Evolutionary conservation across 2,888 invertebrate genomes (phyloP), one percentile per base, ranked within the genome.

Genomic region (Lithophane ornitopus): DNA sequence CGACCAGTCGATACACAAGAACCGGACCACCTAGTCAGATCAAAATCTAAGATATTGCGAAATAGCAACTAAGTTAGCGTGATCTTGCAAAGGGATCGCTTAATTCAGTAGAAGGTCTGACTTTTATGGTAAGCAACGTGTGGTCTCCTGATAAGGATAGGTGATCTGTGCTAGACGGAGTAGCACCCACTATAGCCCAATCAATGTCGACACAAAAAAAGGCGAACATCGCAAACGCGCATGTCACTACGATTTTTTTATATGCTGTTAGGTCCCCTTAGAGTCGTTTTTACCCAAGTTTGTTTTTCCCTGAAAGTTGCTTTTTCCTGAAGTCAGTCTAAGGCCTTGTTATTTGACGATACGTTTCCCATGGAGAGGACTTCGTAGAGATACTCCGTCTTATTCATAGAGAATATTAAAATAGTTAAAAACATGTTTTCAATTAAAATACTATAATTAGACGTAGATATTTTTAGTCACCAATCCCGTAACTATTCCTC

Each of bases 1-100:
- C 73, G 22, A 70, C 59, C 71, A 80, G 46, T 39, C n/a, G 86
- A 88, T 87, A 82, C 26, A 59, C 62, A 56, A 59, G 59, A 82
- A 82, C 84, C 63, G 49, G 86, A 87, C 88, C 82, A 82, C 88
- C 86, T 68, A 88, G 88, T 73, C 82, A 72, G 86, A 87, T 87
- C 68, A 11, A 63, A 80, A 85, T 84, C 84, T 85, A 61, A 79
- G 86, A 85, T 82, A 84, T 84, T 82, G 73, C 65, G 39, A 84
- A 82, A 84, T 71, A 44, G 84, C 83, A 58, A 85, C 83, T 82
- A 75, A 69, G 74, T 85, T 82, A 78, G 78, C 66, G 61, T 85
- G 84, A 85, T 85, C 85, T 85, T 61, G 70, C 19, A 46, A 62
- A 72, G 59, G 26, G 70, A 82, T 85, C 85, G 39, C 67, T 85